Conservation (phyloP, 1,140 invertebrate species). For the Temnothorax longispinosus region DNA sequence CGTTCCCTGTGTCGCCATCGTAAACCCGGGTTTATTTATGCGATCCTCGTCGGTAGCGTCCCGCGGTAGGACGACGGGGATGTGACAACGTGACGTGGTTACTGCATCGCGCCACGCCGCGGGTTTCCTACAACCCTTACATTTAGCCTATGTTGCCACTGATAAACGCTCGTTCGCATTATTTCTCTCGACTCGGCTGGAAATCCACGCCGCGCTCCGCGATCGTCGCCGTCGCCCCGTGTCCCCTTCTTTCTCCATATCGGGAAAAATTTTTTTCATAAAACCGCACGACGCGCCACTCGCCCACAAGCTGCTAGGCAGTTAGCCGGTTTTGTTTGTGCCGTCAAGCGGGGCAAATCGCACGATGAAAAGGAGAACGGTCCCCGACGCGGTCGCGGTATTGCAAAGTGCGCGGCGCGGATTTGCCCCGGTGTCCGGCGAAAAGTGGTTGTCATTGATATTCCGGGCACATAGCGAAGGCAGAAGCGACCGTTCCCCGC, state of each 20-base stretch:
- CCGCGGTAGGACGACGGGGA: constrained; percentile 81
- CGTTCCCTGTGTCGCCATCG: constrained; percentile 72
- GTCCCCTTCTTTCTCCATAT: not conserved
- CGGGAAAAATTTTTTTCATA: not conserved
- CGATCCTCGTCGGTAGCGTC: constrained; percentile 81
- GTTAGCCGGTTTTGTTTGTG: constrained; percentile 42
- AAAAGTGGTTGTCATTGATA: constrained; percentile 82
- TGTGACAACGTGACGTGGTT: constrained; percentile 83
- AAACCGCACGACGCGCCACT: not conserved
- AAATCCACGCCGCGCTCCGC: not conserved
- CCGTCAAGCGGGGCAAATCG: constrained; percentile 43
- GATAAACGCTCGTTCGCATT: constrained; percentile 58
- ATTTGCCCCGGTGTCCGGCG: constrained; percentile 66
- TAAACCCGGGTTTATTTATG: constrained; percentile 85
- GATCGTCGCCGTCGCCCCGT: not conserved
- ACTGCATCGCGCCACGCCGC: constrained; percentile 73
- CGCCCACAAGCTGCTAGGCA: not conserved
- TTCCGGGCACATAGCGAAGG: constrained; percentile 80
- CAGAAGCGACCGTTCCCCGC: constrained; percentile 74
- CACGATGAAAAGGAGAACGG: constrained; percentile 46
- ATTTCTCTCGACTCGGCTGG: not conserved
- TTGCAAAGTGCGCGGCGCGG: constrained; percentile 47
- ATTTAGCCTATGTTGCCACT: constrained; percentile 69
- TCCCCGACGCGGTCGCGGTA: constrained; percentile 34
- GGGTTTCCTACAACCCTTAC: constrained; percentile 69